phyloP scores from a whole-genome alignment of 1,140 invertebrate species.

The Caerostris extrusa region DNA sequence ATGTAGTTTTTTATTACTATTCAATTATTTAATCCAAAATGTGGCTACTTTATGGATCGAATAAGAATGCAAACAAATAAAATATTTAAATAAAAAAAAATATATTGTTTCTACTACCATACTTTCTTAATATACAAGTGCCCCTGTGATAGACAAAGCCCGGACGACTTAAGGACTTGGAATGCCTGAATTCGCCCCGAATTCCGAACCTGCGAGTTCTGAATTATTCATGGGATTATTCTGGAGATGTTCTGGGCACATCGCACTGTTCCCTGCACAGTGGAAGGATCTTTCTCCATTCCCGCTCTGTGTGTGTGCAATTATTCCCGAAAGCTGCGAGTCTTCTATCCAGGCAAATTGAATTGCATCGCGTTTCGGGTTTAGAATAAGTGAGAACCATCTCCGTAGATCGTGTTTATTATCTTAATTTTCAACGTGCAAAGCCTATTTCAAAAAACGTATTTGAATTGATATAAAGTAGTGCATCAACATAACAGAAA shows the following conservation, averaged over 20 bases:
- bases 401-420: background rate
- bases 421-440: background rate
- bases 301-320: background rate
- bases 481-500: background rate
- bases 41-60: too few species aligned
- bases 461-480: background rate
- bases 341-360: background rate
- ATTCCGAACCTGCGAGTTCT: background rate
- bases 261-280: background rate
- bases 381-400: background rate
- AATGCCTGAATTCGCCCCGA: constrained; percentile 21
- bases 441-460: too few species aligned
- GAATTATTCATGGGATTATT: constrained; percentile 38
- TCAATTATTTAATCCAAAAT: too few species aligned
- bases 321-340: background rate
- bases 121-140: too few species aligned
- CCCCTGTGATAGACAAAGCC: constrained; percentile 28
- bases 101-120: too few species aligned
- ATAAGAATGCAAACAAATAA: too few species aligned
- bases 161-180: background rate
- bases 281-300: constrained; percentile 8
- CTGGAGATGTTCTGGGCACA: background rate
- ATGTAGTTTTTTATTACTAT: too few species aligned
- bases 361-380: constrained; percentile 11
- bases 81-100: too few species aligned